Conservation (phyloP, 2,888 invertebrate species). For the Acleris sparsana region DNA sequence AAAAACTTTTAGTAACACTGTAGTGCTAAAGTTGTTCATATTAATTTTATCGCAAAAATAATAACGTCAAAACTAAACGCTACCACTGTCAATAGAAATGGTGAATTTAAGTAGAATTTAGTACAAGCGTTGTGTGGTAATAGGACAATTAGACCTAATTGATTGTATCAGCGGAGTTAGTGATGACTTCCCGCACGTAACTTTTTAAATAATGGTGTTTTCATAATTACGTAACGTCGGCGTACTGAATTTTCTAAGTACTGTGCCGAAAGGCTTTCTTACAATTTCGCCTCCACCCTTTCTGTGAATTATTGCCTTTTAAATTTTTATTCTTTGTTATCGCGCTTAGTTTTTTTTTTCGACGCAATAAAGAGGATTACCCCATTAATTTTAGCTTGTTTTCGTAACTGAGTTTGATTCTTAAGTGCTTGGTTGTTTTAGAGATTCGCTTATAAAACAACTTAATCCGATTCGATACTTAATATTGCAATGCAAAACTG, state of each 20-base stretch:
- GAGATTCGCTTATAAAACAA: not conserved
- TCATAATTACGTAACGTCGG: not conserved
- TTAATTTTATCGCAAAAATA: too few species aligned
- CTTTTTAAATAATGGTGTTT: too few species aligned
- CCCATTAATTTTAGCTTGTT: conserved; percentile 62
- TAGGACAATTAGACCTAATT: too few species aligned
- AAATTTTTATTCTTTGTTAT: conserved; percentile 77
- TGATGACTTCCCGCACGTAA: too few species aligned
- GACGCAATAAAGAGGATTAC: conserved; percentile 72
- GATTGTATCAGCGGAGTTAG: too few species aligned
- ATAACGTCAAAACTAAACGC: too few species aligned
- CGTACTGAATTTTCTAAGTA: not conserved
- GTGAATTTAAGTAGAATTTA: too few species aligned
- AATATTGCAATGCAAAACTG: not conserved
- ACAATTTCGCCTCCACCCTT: conserved; percentile 37
- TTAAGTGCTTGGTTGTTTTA: conserved; percentile 4
- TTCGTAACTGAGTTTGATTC: conserved; percentile 30
- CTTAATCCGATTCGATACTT: not conserved
- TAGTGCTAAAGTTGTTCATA: too few species aligned
- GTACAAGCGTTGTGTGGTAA: too few species aligned
- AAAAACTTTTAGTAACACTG: too few species aligned
- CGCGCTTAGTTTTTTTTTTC: conserved; percentile 64
- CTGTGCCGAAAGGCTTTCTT: conserved; percentile 35
- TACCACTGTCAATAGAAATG: too few species aligned
- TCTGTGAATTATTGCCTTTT: conserved; percentile 72